Percentiles rank a stretch among this genome's conserved stretches.
Evolutionary conservation across 2,113 vertebrate genomes (phyloP).

Genomic region (Cairina moschata): DNA sequence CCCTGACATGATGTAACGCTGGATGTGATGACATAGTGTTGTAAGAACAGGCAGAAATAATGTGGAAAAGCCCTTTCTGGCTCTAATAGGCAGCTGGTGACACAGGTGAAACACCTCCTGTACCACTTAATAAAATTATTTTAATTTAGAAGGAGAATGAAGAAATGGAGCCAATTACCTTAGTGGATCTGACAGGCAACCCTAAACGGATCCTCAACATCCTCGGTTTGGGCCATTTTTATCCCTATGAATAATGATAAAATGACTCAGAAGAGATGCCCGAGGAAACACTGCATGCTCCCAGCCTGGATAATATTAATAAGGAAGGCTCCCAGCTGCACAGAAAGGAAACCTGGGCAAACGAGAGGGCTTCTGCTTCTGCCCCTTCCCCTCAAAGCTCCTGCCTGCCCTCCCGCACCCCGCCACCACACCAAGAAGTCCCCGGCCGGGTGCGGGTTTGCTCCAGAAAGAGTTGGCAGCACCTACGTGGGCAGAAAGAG

Average conservation of each 20-base stretch:
- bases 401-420: neutral
- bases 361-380: neutral
- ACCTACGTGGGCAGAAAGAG: neutral
- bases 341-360: slow-evolving; percentile 29
- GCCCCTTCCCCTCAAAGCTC: neutral
- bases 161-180: slow-evolving; percentile 66
- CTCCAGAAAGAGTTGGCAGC: neutral
- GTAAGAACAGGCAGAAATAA: slow-evolving; percentile 55
- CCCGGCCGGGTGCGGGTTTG: neutral
- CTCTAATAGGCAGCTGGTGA: slow-evolving; percentile 64
- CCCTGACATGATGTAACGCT: slow-evolving; percentile 6
- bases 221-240: slow-evolving; percentile 45
- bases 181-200: slow-evolving; percentile 60
- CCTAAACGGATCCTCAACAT: slow-evolving; percentile 52
- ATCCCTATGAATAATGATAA: slow-evolving; percentile 61
- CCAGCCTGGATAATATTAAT: slow-evolving; percentile 55
- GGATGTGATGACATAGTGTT: slow-evolving; percentile 50
- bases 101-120: slow-evolving; percentile 60
- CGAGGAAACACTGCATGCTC: slow-evolving; percentile 38
- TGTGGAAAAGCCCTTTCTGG: slow-evolving; percentile 60
- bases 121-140: slow-evolving; percentile 72
- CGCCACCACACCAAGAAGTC: neutral
- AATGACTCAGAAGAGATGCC: slow-evolving; percentile 67
- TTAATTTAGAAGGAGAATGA: slow-evolving; percentile 65
- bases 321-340: slow-evolving; percentile 37